Percentiles rank a stretch among this genome's conserved stretches.
Conservation (phyloP, 2,888 invertebrate genomes). For the Caenorhabditis parvicauda region DNA sequence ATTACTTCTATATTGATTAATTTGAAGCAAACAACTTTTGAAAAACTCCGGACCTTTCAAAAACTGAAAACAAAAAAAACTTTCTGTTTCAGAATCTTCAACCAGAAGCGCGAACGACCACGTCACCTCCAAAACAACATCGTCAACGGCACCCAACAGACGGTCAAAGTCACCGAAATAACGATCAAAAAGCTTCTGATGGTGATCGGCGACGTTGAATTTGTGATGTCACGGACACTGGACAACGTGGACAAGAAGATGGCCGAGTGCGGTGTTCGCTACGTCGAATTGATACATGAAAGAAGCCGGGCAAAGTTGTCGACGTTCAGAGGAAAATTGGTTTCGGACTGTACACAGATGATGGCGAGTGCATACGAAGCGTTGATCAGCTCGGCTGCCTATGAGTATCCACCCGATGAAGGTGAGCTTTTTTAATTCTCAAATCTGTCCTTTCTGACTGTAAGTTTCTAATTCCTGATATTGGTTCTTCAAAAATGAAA, state of each 20-base stretch:
- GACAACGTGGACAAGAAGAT: constrained; percentile 51
- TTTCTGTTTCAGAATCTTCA: constrained; percentile 12
- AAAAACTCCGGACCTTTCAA: no score
- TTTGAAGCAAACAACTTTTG: no score
- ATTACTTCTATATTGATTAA: no score
- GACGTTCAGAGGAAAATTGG: constrained; percentile 41
- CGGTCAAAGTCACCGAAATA: no score
- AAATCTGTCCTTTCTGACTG: no score
- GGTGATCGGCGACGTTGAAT: constrained; percentile 59
- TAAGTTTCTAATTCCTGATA: no score
- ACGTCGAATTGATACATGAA: constrained; percentile 56
- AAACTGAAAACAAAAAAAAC: no score
- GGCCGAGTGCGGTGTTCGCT: constrained; percentile 54
- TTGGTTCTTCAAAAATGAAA: neutral
- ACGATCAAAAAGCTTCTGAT: constrained; percentile 57
- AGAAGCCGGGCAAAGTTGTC: constrained; percentile 47
- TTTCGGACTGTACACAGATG: constrained; percentile 48
- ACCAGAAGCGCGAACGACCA: constrained; percentile 11
- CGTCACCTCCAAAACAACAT: constrained; percentile 9
- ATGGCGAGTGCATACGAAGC: constrained; percentile 44
- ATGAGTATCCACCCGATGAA: constrained; percentile 50
- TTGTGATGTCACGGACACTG: constrained; percentile 51
- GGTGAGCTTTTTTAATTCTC: constrained; percentile 16
- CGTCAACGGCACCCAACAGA: no score
- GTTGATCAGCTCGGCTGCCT: constrained; percentile 43